Percentiles rank a stretch among this genome's conserved stretches.
Evolutionary conservation across 2,113 vertebrate genomes (phyloP).

Genomic region (Pan troglodytes): DNA sequence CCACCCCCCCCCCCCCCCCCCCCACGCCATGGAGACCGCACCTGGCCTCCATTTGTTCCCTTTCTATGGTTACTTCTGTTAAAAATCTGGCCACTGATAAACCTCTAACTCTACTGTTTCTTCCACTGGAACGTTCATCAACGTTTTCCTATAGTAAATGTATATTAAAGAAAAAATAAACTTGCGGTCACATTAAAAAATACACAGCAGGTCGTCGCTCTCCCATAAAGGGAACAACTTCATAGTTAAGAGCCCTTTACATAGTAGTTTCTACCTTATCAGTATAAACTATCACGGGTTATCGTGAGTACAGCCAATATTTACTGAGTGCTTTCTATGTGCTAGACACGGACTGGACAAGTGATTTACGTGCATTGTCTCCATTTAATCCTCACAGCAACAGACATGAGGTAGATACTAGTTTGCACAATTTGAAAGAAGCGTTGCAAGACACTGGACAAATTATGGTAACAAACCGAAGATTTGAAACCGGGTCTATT

Average conservation of each 20-base stretch:
- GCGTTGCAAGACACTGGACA: neutral
- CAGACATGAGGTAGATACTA: neutral
- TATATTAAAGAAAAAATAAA: neutral
- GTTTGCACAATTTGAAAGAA: slow-evolving; percentile 13
- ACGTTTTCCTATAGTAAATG: neutral
- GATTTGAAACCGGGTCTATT: slow-evolving; percentile 18
- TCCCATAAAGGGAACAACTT: neutral
- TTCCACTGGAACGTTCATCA: neutral
- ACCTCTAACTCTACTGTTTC: neutral
- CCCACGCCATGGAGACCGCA: too few species aligned
- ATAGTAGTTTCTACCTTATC: neutral
- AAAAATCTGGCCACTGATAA: neutral
- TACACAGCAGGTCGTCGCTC: neutral
- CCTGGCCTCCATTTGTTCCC: neutral
- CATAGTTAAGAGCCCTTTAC: neutral
- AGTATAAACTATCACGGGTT: neutral
- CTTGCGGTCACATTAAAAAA: neutral
- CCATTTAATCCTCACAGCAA: neutral
- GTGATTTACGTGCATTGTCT: neutral
- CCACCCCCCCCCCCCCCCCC: too few species aligned
- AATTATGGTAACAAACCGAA: slow-evolving; percentile 18
- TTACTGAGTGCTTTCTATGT: neutral
- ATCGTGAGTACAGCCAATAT: neutral
- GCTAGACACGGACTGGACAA: neutral
- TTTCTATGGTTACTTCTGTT: neutral